These are phyloP conservation scores for Spicauda simplicius DNA, from an alignment of 2,888 invertebrate species.

Conservation along the genomic window DNA sequence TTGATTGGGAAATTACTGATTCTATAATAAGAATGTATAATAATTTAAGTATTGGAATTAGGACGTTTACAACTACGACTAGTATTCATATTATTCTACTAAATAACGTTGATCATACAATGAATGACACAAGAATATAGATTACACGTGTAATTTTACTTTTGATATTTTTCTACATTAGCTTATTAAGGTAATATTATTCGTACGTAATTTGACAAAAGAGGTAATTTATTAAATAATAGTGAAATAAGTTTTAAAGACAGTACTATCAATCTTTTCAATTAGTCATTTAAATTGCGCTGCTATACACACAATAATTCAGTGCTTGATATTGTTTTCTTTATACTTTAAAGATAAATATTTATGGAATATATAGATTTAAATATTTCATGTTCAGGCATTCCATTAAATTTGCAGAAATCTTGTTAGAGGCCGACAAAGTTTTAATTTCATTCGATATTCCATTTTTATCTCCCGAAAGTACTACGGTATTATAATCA, in stretches of 20 bases:
- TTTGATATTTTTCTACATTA: conserved; percentile 4
- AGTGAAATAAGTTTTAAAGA: background rate
- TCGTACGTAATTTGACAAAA: background rate
- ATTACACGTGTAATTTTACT: background rate
- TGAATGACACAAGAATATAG: conserved; percentile 2
- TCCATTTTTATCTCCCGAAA: background rate
- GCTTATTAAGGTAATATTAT: background rate
- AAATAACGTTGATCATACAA: conserved; percentile 1
- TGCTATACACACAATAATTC: too few relatives aligned
- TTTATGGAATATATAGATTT: background rate
- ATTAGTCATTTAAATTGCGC: too few relatives aligned
- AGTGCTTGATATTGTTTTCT: background rate
- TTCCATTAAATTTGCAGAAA: background rate
- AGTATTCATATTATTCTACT: conserved; percentile 1
- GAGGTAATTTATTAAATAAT: background rate
- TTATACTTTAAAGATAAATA: background rate
- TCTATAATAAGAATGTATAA: conserved; percentile 5
- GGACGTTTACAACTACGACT: conserved; percentile 19
- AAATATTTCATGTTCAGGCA: background rate
- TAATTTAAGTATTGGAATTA: conserved; percentile 6
- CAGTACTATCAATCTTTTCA: background rate
- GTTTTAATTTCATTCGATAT: background rate
- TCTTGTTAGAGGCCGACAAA: background rate
- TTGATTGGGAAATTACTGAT: conserved; percentile 7
- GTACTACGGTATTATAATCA: background rate